Evolutionary conservation across 1,140 invertebrate species (phyloP).

Genomic region (Sminthurinus signatus): DNA sequence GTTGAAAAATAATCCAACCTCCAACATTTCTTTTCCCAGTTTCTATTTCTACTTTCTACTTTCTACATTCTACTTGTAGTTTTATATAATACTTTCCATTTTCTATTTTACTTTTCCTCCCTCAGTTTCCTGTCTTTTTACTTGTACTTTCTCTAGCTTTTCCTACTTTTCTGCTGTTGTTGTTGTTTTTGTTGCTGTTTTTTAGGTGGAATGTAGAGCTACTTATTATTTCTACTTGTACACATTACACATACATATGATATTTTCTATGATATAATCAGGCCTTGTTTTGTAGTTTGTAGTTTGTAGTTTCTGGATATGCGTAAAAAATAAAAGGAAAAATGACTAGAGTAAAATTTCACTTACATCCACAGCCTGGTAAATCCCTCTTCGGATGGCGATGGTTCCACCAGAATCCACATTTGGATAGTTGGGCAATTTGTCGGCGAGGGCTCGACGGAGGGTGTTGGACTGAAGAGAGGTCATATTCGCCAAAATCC

Average conservation of each 20-base stretch:
- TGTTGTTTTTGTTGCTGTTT: neutral
- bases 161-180: too few species aligned
- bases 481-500: slow-evolving; percentile 46
- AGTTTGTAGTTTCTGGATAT: too few species aligned
- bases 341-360: neutral
- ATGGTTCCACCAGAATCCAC: slow-evolving; percentile 40
- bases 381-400: slow-evolving; percentile 50
- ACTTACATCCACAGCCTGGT: slow-evolving; percentile 48
- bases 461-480: slow-evolving; percentile 43
- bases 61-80: too few species aligned
- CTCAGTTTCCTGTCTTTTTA: neutral
- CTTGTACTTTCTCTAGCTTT: too few species aligned
- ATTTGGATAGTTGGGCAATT: slow-evolving; percentile 41
- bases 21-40: neutral
- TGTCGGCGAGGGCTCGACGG: slow-evolving; percentile 40
- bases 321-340: slow-evolving; percentile 1
- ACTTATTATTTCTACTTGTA: too few species aligned
- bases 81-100: too few species aligned
- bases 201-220: too few species aligned
- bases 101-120: too few species aligned
- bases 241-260: too few species aligned
- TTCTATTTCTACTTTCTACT: neutral
- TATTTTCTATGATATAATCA: too few species aligned
- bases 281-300: too few species aligned
- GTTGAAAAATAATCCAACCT: too few species aligned